Evolutionary conservation across 1,140 invertebrate genomes (phyloP).

Genomic region (Pinna nobilis): DNA sequence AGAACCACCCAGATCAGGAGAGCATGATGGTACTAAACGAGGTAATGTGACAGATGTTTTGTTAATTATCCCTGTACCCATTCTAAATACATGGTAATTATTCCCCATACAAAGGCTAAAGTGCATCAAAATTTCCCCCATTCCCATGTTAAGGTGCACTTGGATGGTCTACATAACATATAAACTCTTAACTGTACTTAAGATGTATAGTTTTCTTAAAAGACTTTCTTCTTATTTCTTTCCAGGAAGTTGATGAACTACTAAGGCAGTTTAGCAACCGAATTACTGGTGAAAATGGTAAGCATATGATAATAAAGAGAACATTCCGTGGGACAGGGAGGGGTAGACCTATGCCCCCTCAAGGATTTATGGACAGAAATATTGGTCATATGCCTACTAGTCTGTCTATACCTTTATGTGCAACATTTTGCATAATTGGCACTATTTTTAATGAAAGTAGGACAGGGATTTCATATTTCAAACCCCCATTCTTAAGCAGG

Average conservation of each 20-base stretch:
- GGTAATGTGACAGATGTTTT: slow-evolving; percentile 39
- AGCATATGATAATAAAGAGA: slow-evolving; percentile 8
- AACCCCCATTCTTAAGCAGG: no score
- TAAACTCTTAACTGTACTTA: no score
- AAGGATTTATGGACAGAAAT: no score
- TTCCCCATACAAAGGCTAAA: background rate
- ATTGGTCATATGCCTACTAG: no score
- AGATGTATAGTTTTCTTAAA: background rate
- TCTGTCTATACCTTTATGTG: background rate
- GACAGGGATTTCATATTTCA: no score
- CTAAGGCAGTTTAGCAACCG: slow-evolving; percentile 70
- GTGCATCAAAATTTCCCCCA: no score
- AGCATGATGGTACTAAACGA: slow-evolving; percentile 68
- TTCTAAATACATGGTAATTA: background rate
- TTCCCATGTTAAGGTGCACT: no score
- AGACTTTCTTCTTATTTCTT: background rate
- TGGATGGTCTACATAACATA: no score
- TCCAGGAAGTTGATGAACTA: slow-evolving; percentile 64
- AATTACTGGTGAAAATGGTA: slow-evolving; percentile 74
- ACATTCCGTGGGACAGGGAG: no score
- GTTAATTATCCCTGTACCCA: background rate
- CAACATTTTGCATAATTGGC: no score
- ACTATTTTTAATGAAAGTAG: no score
- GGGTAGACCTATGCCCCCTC: no score
- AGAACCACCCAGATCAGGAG: slow-evolving; percentile 61